phyloP scores from a whole-genome alignment of 2,797 vertebrate species.

The Manis pentadactyla region DNA sequence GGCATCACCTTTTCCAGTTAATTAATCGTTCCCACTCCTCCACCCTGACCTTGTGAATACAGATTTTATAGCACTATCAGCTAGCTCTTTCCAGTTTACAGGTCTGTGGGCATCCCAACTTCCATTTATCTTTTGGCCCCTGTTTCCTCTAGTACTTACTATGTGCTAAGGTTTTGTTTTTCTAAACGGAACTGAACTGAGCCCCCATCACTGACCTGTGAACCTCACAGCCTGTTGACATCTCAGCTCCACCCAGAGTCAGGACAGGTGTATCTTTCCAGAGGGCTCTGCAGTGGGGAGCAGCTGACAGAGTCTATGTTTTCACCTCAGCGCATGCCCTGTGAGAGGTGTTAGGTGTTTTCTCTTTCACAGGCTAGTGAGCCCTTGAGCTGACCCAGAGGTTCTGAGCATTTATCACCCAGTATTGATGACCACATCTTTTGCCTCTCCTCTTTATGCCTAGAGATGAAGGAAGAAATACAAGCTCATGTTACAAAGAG shows the following conservation, averaged over 20 bases:
- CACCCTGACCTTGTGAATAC: background rate
- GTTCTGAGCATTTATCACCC: conserved; percentile 84
- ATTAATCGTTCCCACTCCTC: background rate
- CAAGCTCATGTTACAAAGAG: conserved; percentile 85
- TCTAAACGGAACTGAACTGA: background rate
- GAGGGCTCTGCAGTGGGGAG: background rate
- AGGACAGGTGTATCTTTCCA: background rate
- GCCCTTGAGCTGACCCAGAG: conserved; percentile 83
- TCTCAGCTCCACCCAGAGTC: background rate
- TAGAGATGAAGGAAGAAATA: conserved; percentile 85
- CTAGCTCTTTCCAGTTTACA: background rate
- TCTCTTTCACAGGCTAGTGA: conserved; percentile 46
- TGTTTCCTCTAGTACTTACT: background rate
- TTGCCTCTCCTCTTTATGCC: conserved; percentile 81
- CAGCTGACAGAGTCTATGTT: too few relatives aligned
- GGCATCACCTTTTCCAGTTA: background rate
- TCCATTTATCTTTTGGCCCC: background rate
- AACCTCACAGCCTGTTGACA: background rate
- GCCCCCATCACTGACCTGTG: background rate
- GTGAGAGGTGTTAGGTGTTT: background rate
- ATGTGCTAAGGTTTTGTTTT: background rate
- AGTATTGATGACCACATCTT: conserved; percentile 81
- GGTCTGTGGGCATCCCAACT: background rate
- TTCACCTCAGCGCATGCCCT: background rate
- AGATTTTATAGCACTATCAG: background rate